Evolutionary conservation across 2,797 vertebrate genomes (phyloP).

Genomic region (Apogon hyalosoma): DNA sequence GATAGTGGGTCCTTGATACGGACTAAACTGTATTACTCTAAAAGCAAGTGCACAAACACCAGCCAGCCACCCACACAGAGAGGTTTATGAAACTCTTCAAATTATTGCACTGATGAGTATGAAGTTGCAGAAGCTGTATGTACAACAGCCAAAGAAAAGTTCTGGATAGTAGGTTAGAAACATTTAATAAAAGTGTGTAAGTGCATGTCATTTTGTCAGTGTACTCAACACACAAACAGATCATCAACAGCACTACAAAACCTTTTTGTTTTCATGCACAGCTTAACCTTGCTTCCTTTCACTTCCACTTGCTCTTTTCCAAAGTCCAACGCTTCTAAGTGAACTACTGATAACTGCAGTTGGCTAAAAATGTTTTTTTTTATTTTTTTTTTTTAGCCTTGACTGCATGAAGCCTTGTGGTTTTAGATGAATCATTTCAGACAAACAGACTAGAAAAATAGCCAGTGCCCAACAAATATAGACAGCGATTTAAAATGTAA

Average conservation of each 20-base stretch:
- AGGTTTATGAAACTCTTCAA: too few species aligned
- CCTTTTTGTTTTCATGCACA: background rate
- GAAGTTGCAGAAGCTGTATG: too few species aligned
- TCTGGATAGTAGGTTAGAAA: too few species aligned
- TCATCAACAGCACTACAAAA: background rate
- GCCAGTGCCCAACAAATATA: background rate
- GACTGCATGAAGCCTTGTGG: background rate
- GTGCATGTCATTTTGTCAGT: background rate
- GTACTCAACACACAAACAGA: background rate
- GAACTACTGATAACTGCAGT: background rate
- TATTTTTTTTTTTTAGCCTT: background rate
- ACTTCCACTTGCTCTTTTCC: conserved; percentile 1
- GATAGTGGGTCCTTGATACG: too few species aligned
- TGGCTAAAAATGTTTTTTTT: background rate
- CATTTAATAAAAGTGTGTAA: too few species aligned
- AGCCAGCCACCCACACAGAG: too few species aligned
- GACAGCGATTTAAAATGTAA: conserved; percentile 21
- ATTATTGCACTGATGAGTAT: too few species aligned
- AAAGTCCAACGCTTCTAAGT: background rate
- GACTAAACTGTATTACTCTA: too few species aligned
- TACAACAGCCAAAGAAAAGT: too few species aligned
- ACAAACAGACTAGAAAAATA: background rate
- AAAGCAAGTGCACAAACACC: too few species aligned
- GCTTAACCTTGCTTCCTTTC: background rate
- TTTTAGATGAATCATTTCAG: background rate